phyloP scores from a whole-genome alignment of 2,113 vertebrate species.

The Nanorana parkeri region DNA sequence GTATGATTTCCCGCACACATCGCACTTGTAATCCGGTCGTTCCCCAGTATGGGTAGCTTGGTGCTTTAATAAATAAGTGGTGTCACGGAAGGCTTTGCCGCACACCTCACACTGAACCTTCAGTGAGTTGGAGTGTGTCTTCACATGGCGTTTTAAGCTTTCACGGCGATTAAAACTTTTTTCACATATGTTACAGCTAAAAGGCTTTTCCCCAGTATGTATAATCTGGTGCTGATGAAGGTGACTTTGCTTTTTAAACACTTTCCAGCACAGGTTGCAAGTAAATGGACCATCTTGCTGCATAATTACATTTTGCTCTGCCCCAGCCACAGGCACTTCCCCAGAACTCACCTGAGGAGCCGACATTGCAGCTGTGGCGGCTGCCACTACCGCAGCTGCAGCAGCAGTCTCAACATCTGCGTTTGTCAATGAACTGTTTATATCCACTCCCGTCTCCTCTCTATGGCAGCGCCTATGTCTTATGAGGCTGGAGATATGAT shows the following conservation, averaged over 20 bases:
- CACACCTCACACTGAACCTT: slow-evolving; percentile 86
- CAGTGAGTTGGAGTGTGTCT: slow-evolving; percentile 89
- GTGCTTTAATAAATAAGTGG: slow-evolving; percentile 89
- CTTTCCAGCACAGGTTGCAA: slow-evolving; percentile 90
- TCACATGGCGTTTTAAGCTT: slow-evolving; percentile 91
- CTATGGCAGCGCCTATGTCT: slow-evolving; percentile 74
- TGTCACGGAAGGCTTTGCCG: slow-evolving; percentile 89
- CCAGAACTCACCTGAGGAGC: not conserved
- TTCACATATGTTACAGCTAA: slow-evolving; percentile 85
- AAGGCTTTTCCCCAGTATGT: slow-evolving; percentile 90
- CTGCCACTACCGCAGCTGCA: slow-evolving; percentile 52
- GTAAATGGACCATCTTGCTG: slow-evolving; percentile 67
- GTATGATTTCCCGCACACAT: slow-evolving; percentile 73
- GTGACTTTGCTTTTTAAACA: slow-evolving; percentile 92
- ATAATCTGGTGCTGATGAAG: slow-evolving; percentile 94
- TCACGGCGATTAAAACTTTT: slow-evolving; percentile 93
- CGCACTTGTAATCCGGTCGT: slow-evolving; percentile 64
- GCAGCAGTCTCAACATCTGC: slow-evolving; percentile 33
- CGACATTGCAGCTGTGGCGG: slow-evolving; percentile 51
- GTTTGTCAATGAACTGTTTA: not conserved
- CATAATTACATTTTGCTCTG: not conserved
- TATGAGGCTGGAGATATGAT: slow-evolving; percentile 75
- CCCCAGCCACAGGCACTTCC: not conserved
- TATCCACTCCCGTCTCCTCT: slow-evolving; percentile 53
- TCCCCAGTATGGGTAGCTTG: slow-evolving; percentile 81